Conservation (phyloP, 1,140 invertebrate genomes). For the Pristionchus pacificus region DNA sequence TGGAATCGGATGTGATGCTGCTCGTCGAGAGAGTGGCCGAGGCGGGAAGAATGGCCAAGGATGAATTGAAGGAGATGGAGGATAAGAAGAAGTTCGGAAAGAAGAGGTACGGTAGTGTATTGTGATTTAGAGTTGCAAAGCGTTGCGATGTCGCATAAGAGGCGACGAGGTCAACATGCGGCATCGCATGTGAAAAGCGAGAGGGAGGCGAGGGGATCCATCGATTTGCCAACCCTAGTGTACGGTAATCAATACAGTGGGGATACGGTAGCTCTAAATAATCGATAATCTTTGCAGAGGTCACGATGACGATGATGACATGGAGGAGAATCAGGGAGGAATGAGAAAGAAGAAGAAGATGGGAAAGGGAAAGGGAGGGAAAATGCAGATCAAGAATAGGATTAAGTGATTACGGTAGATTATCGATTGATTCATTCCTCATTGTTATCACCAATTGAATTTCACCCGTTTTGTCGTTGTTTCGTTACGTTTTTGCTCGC, state of each 20-base stretch:
- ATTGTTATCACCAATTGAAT: conserved; percentile 1
- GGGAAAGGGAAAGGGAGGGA: not conserved
- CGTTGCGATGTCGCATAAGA: not conserved
- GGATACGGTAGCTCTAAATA: too few relatives aligned
- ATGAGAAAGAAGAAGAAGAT: not conserved
- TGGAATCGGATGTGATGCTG: conserved; percentile 90
- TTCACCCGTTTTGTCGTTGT: not conserved
- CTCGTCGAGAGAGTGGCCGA: conserved; percentile 85
- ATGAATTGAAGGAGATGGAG: conserved; percentile 79
- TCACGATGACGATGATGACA: not conserved
- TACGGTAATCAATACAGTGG: too few relatives aligned
- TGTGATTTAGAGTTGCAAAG: too few relatives aligned
- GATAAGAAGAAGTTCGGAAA: conserved; percentile 67
- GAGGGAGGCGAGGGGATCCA: too few relatives aligned
- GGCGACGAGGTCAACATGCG: not conserved
- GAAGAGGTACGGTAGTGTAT: conserved; percentile 61
- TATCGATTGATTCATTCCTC: not conserved
- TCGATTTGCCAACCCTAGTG: too few relatives aligned
- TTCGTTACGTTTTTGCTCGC: too few relatives aligned
- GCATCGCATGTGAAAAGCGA: too few relatives aligned
- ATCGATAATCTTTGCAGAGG: not conserved
- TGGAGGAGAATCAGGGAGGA: not conserved
- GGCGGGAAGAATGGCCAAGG: conserved; percentile 81
- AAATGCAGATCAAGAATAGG: not conserved
- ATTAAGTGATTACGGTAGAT: not conserved